Evolutionary conservation across 2,113 vertebrate genomes (phyloP), one percentile per base, ranked within the genome.

Genomic region (Tetrax tetrax): DNA sequence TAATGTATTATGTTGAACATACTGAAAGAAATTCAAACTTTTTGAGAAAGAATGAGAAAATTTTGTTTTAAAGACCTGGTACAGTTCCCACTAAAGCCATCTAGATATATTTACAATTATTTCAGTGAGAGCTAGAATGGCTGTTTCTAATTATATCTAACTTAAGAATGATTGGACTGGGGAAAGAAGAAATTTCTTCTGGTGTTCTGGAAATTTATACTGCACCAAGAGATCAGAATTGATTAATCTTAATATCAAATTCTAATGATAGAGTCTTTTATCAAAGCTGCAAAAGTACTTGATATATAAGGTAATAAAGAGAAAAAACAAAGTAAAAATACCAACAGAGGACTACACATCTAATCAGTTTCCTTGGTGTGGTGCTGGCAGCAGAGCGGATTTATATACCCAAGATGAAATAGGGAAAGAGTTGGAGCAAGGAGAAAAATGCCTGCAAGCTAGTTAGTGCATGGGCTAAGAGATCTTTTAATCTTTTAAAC

Each of bases 151-250:
- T 92, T 93, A 74, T 61, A 54, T 82, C 56, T 93, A 65, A 82
- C 54, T 57, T 84, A 31, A 78, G 66, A 92, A 89, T 72, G 50
- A 65, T 72, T 84, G 61, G 29, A 65, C 28, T 92, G 89, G 83
- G 95, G 91, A 82, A 89, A 96, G 41, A 78, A 79, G 68, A 89
- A 66, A 78, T 93, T 93, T 96, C 56, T 94, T 90, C 38, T 23
- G 24, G 43, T 79, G 60, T 83, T 94, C 64, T 81, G 68, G 81
- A 93, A 92, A 82, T 89, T 89, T 92, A 33, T 64, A 48, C 48
- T 89, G 17, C 28, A 69, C 22, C 57, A 82, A 72, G 92, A 81
- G 65, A 92, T 45, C 37, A 65, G 68, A 92, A 95, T 28, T 89
- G 74, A 96, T 94, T 92, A 87, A 92, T 92, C 69, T 61, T 1